These are phyloP conservation scores for Saguinus imperator DNA, from an alignment of 2,113 vertebrate species.

Conservation along the genomic window DNA sequence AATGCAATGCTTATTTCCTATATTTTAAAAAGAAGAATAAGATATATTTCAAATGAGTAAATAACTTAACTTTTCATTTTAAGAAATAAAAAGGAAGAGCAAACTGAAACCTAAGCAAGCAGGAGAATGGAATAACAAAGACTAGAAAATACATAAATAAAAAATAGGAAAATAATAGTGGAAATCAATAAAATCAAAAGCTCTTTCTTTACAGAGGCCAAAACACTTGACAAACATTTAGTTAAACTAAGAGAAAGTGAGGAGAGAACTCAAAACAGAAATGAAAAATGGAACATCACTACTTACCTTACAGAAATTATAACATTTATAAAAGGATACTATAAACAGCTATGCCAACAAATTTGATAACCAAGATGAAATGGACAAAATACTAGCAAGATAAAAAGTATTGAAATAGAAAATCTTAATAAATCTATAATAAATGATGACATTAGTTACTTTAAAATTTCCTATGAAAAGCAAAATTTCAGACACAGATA, in stretches of 20 bases:
- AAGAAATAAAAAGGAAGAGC: background rate
- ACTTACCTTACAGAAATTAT: background rate
- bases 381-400: background rate
- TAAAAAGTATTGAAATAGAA: background rate
- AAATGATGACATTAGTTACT: background rate
- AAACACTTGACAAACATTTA: background rate
- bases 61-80: background rate
- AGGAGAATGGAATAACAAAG: background rate
- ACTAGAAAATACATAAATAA: background rate
- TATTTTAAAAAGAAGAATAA: background rate
- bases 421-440: background rate
- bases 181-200: background rate
- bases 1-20: background rate
- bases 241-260: background rate
- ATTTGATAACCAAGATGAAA: background rate
- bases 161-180: background rate
- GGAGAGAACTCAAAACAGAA: background rate
- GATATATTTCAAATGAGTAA: background rate
- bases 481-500: background rate
- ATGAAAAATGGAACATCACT: background rate
- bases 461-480: background rate
- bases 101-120: background rate
- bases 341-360: background rate
- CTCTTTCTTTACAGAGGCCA: background rate
- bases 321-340: background rate